phyloP scores from a whole-genome alignment of 1,140 invertebrate genomes.

The Thereuonema tuberculata region DNA sequence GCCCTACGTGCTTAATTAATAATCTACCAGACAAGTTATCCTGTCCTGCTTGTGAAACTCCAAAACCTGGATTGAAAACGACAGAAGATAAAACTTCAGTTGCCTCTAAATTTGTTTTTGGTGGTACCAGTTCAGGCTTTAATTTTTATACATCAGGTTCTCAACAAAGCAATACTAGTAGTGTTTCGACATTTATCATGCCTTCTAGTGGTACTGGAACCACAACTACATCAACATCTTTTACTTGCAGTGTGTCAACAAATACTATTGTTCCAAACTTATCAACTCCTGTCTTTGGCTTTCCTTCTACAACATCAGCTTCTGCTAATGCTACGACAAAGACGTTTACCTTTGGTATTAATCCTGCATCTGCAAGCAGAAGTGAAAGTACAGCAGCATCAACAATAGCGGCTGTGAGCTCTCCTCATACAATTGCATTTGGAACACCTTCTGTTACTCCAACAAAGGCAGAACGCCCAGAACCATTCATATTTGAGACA shows the following conservation, averaged over 20 bases:
- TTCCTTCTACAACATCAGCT: conserved; percentile 9
- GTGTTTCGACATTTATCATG: too few relatives aligned
- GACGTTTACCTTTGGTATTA: too few relatives aligned
- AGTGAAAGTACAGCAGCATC: too few relatives aligned
- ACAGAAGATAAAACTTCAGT: background rate
- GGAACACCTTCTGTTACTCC: too few relatives aligned
- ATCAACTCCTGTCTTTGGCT: conserved; percentile 16
- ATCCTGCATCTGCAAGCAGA: too few relatives aligned
- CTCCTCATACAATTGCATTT: too few relatives aligned
- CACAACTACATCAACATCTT: background rate
- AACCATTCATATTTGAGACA: too few relatives aligned
- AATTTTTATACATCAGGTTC: too few relatives aligned
- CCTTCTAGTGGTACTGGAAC: conserved; percentile 5
- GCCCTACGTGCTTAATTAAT: conserved; percentile 42
- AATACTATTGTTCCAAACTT: background rate
- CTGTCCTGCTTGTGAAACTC: conserved; percentile 50
- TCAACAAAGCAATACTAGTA: too few relatives aligned
- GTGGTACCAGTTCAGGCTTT: background rate
- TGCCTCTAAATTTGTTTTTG: conserved; percentile 1
- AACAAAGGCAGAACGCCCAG: too few relatives aligned
- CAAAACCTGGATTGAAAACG: conserved; percentile 18
- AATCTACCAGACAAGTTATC: conserved; percentile 43
- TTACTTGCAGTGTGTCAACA: background rate
- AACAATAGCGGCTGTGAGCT: too few relatives aligned
- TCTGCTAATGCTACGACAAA: background rate